Base-by-base conservation (phyloP, 2,888 invertebrate species). In the Eilema sororculum region DNA sequence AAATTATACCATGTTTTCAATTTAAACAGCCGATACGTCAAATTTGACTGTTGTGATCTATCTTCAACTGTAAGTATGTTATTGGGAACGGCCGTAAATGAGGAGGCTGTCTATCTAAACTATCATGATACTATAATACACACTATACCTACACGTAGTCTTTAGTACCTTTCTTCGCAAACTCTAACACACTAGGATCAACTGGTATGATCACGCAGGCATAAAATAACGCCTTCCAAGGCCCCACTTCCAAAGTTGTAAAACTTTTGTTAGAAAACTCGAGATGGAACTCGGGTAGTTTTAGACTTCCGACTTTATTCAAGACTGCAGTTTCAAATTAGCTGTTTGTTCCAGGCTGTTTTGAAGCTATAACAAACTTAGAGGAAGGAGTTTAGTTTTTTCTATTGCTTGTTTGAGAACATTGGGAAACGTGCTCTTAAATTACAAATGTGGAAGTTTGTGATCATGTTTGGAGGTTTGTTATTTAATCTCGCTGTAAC, bases 311-410 rank as follows among this genome's bases (percentile, higher is more conserved):
- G 46, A 33, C 30, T 65, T 81, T 81, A 84, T 82, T 82, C 82
- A 79, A 74, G 81, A 81, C 75, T 71, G 78, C 85, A 89, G 82
- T 88, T 87, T 77, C 73, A 85, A 89, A 89, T 90, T 89, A 89
- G 87, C 89, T 89, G 87, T 87, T 89, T 86, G 86, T 86, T 86
- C 80, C 68, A 67, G 66, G 62, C 59, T 71, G 75, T 76, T 76
- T 75, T 79, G 76, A 74, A 76, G 68, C 67, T 74, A 73, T 78
- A 80, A 75, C 30, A 60, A 71, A 71, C 58, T 67, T 70, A 46
- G n/a, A 61, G 52, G 52, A 60, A 65, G 3, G 20, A 33, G 46
- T 52, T 79, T 71, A 68, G 71, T 74, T 65, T 65, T 65, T 65
- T 64, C n/a, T 64, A 41, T 24, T 62, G 16, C 12, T 24, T 62